Conservation (phyloP, 2,797 vertebrate genomes). For the Sebastes hubbsi region DNA sequence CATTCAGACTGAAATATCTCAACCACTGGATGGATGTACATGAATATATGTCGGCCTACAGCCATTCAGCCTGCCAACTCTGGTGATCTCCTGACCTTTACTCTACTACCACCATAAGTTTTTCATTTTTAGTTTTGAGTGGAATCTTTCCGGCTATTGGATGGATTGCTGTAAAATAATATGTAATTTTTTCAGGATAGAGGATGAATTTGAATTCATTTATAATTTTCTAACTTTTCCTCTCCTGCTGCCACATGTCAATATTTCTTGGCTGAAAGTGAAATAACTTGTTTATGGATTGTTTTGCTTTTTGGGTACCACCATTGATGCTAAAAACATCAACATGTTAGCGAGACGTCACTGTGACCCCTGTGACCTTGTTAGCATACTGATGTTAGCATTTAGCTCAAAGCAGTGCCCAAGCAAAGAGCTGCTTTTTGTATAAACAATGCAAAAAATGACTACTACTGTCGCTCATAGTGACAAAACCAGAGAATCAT, state of each 20-base stretch:
- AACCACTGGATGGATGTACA: neutral
- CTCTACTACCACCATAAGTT: neutral
- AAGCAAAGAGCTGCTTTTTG: too few relatives aligned
- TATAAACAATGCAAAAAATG: too few relatives aligned
- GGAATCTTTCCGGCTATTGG: neutral
- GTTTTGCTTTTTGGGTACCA: neutral
- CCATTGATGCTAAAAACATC: neutral
- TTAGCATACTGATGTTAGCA: neutral
- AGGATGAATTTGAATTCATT: rapidly evolving
- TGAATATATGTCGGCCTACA: neutral
- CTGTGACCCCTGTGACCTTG: neutral
- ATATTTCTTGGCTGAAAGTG: neutral
- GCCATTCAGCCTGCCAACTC: neutral
- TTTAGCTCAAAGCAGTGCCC: neutral
- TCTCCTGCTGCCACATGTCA: neutral
- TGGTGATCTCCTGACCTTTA: neutral
- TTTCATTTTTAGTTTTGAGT: neutral
- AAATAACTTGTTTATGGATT: neutral
- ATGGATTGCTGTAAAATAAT: neutral
- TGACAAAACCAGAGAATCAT: too few relatives aligned
- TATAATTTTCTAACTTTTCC: neutral
- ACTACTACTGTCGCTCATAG: too few relatives aligned
- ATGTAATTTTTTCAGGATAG: neutral
- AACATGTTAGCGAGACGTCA: neutral
- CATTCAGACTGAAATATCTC: neutral